Conservation (phyloP, 2,113 vertebrate genomes). For the Pipa parva region DNA sequence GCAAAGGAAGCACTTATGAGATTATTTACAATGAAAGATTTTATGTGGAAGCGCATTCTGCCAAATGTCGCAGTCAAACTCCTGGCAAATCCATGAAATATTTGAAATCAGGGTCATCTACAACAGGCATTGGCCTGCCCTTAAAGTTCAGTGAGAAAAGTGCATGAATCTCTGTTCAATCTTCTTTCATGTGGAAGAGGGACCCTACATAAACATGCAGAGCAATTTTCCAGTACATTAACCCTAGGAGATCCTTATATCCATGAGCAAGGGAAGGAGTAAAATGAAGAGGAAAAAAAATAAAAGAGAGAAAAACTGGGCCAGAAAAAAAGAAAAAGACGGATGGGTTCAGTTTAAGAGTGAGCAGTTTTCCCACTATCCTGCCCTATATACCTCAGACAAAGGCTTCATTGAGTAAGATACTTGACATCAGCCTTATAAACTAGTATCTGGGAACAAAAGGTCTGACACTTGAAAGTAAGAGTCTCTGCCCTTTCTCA, state of each 20-base stretch:
- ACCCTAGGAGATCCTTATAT: conserved; percentile 89
- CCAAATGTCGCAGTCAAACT: conserved; percentile 73
- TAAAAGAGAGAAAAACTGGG: conserved; percentile 68
- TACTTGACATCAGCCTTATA: conserved; percentile 98
- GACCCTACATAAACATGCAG: conserved; percentile 96
- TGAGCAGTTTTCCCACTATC: conserved; percentile 96
- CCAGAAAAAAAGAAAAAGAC: conserved; percentile 83
- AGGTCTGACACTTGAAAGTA: conserved; percentile 94
- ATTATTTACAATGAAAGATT: conserved; percentile 72
- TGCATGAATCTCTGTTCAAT: conserved; percentile 74
- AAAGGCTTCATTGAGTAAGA: conserved; percentile 97
- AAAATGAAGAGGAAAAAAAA: conserved; percentile 55
- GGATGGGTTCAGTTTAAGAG: conserved; percentile 91
- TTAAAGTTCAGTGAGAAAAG: conserved; percentile 75
- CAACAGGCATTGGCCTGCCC: conserved; percentile 81
- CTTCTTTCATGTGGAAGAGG: conserved; percentile 86
- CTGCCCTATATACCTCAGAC: conserved; percentile 85
- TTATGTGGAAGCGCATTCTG: conserved; percentile 72
- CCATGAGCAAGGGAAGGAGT: conserved; percentile 69
- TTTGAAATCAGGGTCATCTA: conserved; percentile 83
- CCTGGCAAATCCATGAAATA: conserved; percentile 70
- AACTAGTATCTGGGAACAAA: conserved; percentile 95
- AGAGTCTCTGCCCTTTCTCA: conserved; percentile 79
- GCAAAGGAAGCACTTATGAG: conserved; percentile 55
- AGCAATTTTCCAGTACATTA: conserved; percentile 99